Percentiles rank a stretch among this genome's conserved stretches.
phyloP scores from a whole-genome alignment of 2,797 vertebrate genomes.

The Sebastes flavidus region DNA sequence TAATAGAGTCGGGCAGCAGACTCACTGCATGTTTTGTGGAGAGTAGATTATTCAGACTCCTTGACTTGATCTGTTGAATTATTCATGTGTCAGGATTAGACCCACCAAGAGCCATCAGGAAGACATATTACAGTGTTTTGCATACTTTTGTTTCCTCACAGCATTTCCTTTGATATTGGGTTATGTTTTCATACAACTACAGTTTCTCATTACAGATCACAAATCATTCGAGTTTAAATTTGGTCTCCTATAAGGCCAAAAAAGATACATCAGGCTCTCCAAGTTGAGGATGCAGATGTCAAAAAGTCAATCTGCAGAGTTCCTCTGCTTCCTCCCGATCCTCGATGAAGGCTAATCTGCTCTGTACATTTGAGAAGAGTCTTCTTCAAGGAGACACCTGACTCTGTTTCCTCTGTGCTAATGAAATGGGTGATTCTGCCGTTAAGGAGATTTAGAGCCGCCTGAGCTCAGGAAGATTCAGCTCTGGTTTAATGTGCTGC shows the following conservation, averaged over 20 bases:
- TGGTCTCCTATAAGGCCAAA: neutral
- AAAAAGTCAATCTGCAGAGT: neutral
- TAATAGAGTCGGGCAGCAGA: slow-evolving; percentile 8
- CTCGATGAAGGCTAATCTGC: neutral
- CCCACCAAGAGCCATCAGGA: slow-evolving; percentile 28
- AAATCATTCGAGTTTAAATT: neutral
- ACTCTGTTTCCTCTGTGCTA: neutral
- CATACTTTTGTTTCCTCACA: slow-evolving; percentile 25
- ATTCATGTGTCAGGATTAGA: slow-evolving; percentile 51
- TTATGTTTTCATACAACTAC: neutral
- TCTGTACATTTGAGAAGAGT: neutral
- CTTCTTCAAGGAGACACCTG: neutral
- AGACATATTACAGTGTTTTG: slow-evolving; percentile 29
- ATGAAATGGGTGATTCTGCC: slow-evolving; percentile 2
- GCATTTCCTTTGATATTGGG: neutral
- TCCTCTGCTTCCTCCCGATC: neutral
- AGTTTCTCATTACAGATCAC: neutral
- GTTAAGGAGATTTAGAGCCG: slow-evolving; percentile 20
- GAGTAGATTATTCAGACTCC: slow-evolving; percentile 55
- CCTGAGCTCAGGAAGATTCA: slow-evolving; percentile 17
- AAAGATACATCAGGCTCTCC: neutral
- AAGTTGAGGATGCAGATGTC: neutral
- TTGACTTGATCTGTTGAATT: slow-evolving; percentile 54
- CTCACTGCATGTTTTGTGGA: slow-evolving; percentile 19
- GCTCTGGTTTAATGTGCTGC: slow-evolving; percentile 30